Evolutionary conservation across 2,888 invertebrate genomes (phyloP), one percentile per base, ranked within the genome.

Genomic region (Dasysyrphus albostriatus): DNA sequence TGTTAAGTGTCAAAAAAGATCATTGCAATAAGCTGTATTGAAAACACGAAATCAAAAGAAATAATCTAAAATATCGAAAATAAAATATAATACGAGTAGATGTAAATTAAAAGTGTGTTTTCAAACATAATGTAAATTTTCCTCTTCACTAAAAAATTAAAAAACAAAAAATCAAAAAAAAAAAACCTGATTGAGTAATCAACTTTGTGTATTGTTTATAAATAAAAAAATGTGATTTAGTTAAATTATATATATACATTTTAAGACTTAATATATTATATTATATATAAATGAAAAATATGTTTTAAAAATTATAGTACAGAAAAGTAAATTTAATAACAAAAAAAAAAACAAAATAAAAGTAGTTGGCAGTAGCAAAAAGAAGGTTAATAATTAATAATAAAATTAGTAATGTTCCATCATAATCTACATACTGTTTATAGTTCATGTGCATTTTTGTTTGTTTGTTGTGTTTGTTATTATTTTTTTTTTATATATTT

Each of bases 191-290:
- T 84, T 83, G 78, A 82, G 72, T 75, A 72, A 82, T 81, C 61
- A 67, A 73, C 74, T 78, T 82, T 82, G 78, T 87, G 82, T 87
- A 87, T 87, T 87, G 78, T 82, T 82, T 79, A 82, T 79, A 75
- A 81, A 78, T 70, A 87, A 85, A 75, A 87, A 87, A 82, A 82
- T 87, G 87, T 87, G 87, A 87, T 87, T 87, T 87, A 87, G 87
- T 87, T 87, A 87, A 87, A 87, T 87, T n/a, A n/a, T 87, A 87
- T 82, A 87, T 81, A 61, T 83, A 87, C 59, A 83, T 65, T 70
- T 75, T 87, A 82, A 87, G 87, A 83, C 87, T 87, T 82, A 82
- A 87, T 82, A 87, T 87, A 82, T 85, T 74, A 44, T 69, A 39
- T 54, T 51, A 69, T 51, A 69, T 29, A 54, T 51, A 47, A 4